Conservation (phyloP, 2,888 invertebrate species). For the Bedellia somnulentella region DNA sequence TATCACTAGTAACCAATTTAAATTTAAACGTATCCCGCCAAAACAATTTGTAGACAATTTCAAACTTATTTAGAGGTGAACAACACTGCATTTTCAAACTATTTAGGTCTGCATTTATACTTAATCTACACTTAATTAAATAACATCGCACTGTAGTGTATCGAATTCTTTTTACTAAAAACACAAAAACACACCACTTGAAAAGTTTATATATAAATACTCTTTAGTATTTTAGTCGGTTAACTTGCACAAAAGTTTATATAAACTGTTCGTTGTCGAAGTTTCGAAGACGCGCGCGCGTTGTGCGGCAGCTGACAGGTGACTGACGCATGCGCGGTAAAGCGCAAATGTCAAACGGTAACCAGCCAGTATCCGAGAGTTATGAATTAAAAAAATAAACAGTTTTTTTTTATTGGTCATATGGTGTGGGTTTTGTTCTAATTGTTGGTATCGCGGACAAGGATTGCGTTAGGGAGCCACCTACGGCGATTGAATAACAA, state of each 20-base stretch:
- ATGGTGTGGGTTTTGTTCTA: not conserved
- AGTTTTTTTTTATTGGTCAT: conserved; percentile 13
- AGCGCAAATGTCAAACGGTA: conserved; percentile 21
- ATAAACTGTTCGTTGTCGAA: conserved; percentile 26
- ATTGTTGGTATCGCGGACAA: conserved; percentile 1
- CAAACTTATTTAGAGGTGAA: no score
- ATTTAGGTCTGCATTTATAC: no score
- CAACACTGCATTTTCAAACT: no score
- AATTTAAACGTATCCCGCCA: no score
- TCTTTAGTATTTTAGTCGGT: conserved; percentile 23
- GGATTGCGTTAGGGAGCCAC: not conserved
- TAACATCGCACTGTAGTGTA: no score
- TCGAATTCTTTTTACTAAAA: no score
- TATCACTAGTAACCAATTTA: no score
- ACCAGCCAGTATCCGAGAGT: conserved; percentile 30
- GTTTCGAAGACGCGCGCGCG: conserved; percentile 30
- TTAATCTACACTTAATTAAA: no score
- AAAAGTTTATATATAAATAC: conserved; percentile 18
- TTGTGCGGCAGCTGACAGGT: conserved; percentile 43
- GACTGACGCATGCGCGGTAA: conserved; percentile 29
- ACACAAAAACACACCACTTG: conserved; percentile 19
- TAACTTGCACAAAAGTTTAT: conserved; percentile 21
- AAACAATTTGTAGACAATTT: no score
- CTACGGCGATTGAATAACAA: not conserved
- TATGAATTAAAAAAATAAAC: conserved; percentile 17